A percentile compares a stretch with the other conserved stretches of the same genome.
Conservation (phyloP, 2,113 vertebrate genomes). For the Sterrhoptilus dennistouni region DNA sequence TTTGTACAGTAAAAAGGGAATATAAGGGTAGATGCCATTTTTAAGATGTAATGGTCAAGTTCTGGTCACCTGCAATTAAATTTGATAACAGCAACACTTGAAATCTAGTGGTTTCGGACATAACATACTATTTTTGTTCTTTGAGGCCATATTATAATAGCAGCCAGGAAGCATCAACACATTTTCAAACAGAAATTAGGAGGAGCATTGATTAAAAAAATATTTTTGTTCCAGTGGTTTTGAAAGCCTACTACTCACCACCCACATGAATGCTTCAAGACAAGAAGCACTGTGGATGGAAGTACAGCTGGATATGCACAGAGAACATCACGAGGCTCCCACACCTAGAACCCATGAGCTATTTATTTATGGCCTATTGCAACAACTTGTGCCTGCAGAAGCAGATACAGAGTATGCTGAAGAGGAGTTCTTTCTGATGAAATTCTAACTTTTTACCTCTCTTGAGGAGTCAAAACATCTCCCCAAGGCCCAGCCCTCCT, state of each 20-base stretch:
- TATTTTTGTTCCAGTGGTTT: background rate
- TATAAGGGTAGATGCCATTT: background rate
- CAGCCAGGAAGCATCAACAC: background rate
- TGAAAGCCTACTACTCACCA: background rate
- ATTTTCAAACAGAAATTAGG: background rate
- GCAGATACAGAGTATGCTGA: rapidly evolving
- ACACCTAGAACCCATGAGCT: background rate
- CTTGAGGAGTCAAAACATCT: background rate
- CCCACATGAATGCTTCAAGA: background rate
- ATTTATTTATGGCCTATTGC: background rate
- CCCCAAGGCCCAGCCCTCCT: rapidly evolving
- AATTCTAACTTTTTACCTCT: background rate
- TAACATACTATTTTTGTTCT: background rate
- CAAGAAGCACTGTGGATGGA: background rate
- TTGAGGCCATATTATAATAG: background rate
- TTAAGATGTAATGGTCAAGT: background rate
- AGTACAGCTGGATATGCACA: background rate
- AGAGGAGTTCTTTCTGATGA: background rate
- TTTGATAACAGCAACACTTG: background rate
- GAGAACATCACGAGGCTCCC: background rate
- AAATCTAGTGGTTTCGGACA: background rate
- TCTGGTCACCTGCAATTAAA: background rate
- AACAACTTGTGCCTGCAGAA: background rate
- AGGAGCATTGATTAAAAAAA: background rate
- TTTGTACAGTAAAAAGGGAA: background rate